These are phyloP conservation scores for Agrotis segetum DNA, from an alignment of 2,888 invertebrate species.

Conservation along the genomic window DNA sequence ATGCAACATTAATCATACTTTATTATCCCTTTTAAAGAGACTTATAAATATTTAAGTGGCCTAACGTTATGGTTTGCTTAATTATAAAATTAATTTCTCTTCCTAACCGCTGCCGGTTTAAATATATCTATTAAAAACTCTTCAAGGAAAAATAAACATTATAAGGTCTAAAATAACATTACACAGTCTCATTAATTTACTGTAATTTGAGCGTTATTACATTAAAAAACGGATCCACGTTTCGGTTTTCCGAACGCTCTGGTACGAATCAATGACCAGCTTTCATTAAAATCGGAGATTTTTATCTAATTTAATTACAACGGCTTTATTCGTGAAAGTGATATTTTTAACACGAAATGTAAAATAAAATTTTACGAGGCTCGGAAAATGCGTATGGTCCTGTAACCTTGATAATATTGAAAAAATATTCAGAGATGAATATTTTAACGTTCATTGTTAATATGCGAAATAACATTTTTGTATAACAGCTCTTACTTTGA, in stretches of 20 bases:
- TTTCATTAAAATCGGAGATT: slow-evolving; percentile 59
- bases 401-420: slow-evolving; percentile 11
- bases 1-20: slow-evolving; percentile 39
- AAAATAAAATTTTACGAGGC: slow-evolving; percentile 42
- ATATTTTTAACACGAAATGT: slow-evolving; percentile 46
- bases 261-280: slow-evolving; percentile 49
- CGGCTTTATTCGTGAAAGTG: slow-evolving; percentile 48
- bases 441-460: slow-evolving; percentile 28
- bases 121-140: slow-evolving; percentile 45
- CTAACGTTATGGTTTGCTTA: slow-evolving; percentile 22
- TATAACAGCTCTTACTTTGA: background rate
- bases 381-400: slow-evolving; percentile 23
- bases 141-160: slow-evolving; percentile 33
- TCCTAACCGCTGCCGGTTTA: slow-evolving; percentile 19
- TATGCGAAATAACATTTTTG: background rate
- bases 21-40: slow-evolving; percentile 36
- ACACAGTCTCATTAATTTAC: slow-evolving; percentile 52
- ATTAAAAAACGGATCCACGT: slow-evolving; percentile 44
- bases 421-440: slow-evolving; percentile 15
- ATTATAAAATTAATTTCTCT: slow-evolving; percentile 51
- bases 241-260: slow-evolving; percentile 17
- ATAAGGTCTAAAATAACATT: slow-evolving; percentile 33
- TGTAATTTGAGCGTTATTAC: slow-evolving; percentile 49
- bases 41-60: slow-evolving; percentile 44
- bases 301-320: slow-evolving; percentile 59